Conservation (phyloP, 2,797 vertebrate species). For the Hapalemur alaotrensis region DNA sequence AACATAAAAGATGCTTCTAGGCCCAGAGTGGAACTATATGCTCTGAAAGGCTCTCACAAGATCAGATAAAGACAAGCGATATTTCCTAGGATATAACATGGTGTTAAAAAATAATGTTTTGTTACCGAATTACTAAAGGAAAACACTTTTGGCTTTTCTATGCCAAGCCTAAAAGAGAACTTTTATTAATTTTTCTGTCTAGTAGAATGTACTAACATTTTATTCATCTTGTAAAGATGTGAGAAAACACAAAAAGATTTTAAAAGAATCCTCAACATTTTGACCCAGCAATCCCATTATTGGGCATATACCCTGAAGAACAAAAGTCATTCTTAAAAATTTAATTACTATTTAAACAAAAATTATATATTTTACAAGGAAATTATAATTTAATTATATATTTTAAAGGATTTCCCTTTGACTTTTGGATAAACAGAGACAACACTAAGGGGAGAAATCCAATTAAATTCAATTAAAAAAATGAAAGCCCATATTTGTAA, state of each 20-base stretch:
- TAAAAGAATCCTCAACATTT: neutral
- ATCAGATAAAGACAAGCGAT: neutral
- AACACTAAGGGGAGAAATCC: neutral
- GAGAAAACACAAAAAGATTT: neutral
- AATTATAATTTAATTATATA: neutral
- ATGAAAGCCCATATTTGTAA: neutral
- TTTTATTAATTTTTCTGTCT: neutral
- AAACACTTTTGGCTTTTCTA: neutral
- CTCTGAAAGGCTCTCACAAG: neutral
- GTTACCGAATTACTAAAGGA: neutral
- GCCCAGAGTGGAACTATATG: neutral
- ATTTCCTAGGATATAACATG: neutral
- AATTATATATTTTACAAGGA: neutral
- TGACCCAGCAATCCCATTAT: too few relatives aligned
- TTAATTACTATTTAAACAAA: neutral
- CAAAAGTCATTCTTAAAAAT: too few relatives aligned
- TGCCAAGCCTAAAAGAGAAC: neutral
- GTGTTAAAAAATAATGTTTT: neutral
- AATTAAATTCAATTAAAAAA: neutral
- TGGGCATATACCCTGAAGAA: too few relatives aligned
- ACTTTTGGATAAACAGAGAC: neutral
- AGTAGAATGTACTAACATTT: neutral
- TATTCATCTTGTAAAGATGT: neutral
- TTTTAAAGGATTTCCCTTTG: neutral
- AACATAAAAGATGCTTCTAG: neutral